These are phyloP conservation scores for Ylistrum balloti DNA, from an alignment of 1,140 invertebrate genomes.

Conservation along the genomic window DNA sequence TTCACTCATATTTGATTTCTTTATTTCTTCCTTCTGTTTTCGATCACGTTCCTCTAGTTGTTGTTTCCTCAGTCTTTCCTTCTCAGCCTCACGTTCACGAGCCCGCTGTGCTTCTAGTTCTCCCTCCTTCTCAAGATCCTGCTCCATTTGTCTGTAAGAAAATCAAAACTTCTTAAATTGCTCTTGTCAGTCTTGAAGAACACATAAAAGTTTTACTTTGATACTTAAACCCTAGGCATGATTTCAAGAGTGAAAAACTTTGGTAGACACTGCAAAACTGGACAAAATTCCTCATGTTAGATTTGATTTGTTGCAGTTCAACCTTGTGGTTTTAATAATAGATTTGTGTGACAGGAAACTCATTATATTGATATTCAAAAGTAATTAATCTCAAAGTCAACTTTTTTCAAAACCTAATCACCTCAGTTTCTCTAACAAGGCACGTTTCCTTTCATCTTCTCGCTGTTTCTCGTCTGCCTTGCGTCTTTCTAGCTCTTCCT, in stretches of 20 bases:
- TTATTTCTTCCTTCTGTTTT: constrained; percentile 72
- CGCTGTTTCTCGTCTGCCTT: constrained; percentile 71
- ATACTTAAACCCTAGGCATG: no score
- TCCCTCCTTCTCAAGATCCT: constrained; percentile 76
- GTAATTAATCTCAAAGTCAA: no score
- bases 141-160: constrained; percentile 71
- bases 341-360: no score
- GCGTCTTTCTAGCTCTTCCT: constrained; percentile 73
- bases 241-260: no score
- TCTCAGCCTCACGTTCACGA: constrained; percentile 74
- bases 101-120: constrained; percentile 71
- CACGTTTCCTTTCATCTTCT: constrained; percentile 76
- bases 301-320: no score
- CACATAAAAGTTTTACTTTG: no score
- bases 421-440: constrained; percentile 74
- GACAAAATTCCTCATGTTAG: no score
- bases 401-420: constrained; percentile 53
- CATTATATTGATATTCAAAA: no score
- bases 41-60: constrained; percentile 76
- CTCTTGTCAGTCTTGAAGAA: no score
- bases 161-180: not conserved
- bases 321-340: no score
- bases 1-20: constrained; percentile 66
- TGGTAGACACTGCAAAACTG: no score
- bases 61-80: constrained; percentile 70